A percentile compares a stretch with the other conserved stretches of the same genome.
These are phyloP conservation scores for Halictus rubicundus DNA, from an alignment of 1,140 invertebrate species.

Conservation along the genomic window DNA sequence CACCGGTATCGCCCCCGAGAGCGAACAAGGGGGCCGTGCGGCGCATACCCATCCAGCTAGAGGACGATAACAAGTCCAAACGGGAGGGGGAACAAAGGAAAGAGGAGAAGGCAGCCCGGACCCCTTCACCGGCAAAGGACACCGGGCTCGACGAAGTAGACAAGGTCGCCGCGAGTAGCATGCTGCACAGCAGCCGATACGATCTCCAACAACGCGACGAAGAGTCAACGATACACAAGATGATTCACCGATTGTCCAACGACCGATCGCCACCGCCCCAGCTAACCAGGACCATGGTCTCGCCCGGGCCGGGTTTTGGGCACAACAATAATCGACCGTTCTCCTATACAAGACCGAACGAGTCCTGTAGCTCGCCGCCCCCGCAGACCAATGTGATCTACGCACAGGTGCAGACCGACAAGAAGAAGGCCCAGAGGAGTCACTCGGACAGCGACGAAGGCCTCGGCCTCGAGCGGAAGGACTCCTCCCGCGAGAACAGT, in stretches of 20 bases:
- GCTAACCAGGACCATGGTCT: conserved; percentile 82
- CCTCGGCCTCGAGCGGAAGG: conserved; percentile 84
- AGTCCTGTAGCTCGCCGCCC: conserved; percentile 61
- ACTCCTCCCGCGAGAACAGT: conserved; percentile 77
- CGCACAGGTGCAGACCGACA: conserved; percentile 86
- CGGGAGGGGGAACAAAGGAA: background rate
- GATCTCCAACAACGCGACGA: conserved; percentile 67
- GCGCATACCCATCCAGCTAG: conserved; percentile 43
- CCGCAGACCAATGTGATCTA: conserved; percentile 83
- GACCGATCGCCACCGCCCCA: conserved; percentile 84
- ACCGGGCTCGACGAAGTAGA: conserved; percentile 59
- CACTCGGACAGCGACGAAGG: conserved; percentile 89
- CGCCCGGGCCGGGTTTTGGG: conserved; percentile 82
- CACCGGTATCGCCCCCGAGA: conserved; percentile 38
- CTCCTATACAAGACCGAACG: conserved; percentile 85
- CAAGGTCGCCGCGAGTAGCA: conserved; percentile 68
- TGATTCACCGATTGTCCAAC: conserved; percentile 76
- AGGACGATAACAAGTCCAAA: conserved; percentile 34
- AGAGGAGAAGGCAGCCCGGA: conserved; percentile 21
- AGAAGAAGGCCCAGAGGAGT: conserved; percentile 80
- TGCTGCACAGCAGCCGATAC: conserved; percentile 76
- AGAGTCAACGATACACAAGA: conserved; percentile 76
- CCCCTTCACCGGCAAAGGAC: conserved; percentile 41
- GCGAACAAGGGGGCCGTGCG: conserved; percentile 45
- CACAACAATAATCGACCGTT: conserved; percentile 89